These are phyloP conservation scores for Actias luna DNA, from an alignment of 2,888 invertebrate species.

Conservation along the genomic window DNA sequence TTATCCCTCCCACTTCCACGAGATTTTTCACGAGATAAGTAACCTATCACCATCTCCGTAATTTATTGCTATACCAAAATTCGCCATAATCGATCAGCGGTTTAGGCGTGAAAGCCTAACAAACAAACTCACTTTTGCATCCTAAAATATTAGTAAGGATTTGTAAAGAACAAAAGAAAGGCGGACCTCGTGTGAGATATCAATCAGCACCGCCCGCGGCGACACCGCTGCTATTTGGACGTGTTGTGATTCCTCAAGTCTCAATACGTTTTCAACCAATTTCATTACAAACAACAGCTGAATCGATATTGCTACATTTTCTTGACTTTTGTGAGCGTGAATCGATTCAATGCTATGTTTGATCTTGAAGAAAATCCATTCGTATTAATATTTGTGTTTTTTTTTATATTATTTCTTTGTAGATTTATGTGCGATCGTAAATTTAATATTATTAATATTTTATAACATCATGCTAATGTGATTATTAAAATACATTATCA, in stretches of 20 bases:
- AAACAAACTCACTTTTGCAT: too few relatives aligned
- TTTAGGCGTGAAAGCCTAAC: too few relatives aligned
- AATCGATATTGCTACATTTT: slow-evolving; percentile 9
- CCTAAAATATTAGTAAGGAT: too few relatives aligned
- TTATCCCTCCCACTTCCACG: too few relatives aligned
- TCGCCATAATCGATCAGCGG: too few relatives aligned
- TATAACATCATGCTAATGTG: too few relatives aligned
- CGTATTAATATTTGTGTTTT: not conserved
- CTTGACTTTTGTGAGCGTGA: not conserved
- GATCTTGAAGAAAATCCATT: not conserved
- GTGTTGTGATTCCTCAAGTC: slow-evolving; percentile 25
- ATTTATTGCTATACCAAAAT: too few relatives aligned
- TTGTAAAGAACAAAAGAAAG: slow-evolving; percentile 16
- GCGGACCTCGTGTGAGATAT: slow-evolving; percentile 25
- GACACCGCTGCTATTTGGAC: slow-evolving; percentile 24
- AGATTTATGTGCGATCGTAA: too few relatives aligned
- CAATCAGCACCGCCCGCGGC: slow-evolving; percentile 26
- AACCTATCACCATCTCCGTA: too few relatives aligned
- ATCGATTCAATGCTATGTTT: not conserved
- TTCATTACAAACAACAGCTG: slow-evolving; percentile 5
- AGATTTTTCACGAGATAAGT: too few relatives aligned
- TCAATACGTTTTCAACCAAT: slow-evolving; percentile 9
- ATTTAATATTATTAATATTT: too few relatives aligned
- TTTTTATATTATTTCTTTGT: not conserved
- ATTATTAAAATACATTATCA: too few relatives aligned